Conservation (phyloP, 2,113 vertebrate genomes). For the Dipodomys spectabilis region DNA sequence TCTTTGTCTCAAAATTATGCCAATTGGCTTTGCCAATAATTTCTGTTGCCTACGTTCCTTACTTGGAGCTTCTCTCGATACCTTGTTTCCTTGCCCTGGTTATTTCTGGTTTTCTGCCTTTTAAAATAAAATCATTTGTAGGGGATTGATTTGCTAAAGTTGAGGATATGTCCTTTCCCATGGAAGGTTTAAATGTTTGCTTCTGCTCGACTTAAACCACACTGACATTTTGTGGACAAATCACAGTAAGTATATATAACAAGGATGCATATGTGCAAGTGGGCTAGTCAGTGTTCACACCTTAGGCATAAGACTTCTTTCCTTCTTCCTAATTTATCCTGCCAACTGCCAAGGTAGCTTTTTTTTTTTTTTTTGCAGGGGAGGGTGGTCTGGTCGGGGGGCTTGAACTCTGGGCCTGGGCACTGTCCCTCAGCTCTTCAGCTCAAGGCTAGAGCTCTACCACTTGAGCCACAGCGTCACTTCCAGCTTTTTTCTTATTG, state of each 20-base stretch:
- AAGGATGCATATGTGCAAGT: not conserved
- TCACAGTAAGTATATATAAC: not conserved
- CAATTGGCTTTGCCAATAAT: not conserved
- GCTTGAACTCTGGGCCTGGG: no score
- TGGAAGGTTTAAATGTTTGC: not conserved
- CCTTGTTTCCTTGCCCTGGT: not conserved
- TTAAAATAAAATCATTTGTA: constrained; percentile 23
- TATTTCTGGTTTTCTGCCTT: not conserved
- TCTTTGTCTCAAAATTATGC: not conserved
- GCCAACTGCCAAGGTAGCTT: not conserved
- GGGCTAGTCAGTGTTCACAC: not conserved
- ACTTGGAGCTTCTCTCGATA: not conserved
- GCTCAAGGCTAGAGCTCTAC: no score
- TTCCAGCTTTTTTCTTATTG: no score
- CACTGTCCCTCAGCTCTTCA: no score
- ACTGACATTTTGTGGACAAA: not conserved
- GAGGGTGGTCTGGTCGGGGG: no score
- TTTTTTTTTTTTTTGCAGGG: not conserved
- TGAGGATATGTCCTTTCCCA: not conserved
- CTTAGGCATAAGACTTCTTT: not conserved
- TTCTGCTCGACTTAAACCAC: not conserved
- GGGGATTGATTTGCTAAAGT: not conserved
- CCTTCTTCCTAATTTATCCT: not conserved
- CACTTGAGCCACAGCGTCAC: no score
- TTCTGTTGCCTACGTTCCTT: not conserved